A percentile compares a stretch with the other conserved stretches of the same genome.
Conservation (phyloP, 2,113 vertebrate species). For the Prunella himalayana region DNA sequence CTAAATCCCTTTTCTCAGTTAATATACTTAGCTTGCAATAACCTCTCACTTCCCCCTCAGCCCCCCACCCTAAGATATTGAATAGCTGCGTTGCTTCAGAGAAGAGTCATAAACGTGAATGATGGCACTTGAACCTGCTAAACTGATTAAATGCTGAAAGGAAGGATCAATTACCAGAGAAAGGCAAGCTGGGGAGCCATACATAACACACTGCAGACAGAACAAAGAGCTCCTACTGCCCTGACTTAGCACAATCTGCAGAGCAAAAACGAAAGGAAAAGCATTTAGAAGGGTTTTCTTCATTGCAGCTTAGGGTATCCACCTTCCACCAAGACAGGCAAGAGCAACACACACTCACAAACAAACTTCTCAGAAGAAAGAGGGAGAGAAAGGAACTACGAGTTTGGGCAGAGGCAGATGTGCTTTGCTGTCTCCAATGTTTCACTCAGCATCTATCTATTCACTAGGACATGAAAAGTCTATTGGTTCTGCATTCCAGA, state of each 20-base stretch:
- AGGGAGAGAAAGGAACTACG: neutral
- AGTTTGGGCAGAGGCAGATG: neutral
- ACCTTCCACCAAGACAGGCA: neutral
- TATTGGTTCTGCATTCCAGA: neutral
- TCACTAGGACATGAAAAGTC: neutral
- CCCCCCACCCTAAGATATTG: neutral
- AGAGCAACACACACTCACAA: neutral
- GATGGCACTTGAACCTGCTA: neutral
- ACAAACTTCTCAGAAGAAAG: neutral
- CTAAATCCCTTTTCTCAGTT: neutral
- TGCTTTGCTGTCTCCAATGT: neutral
- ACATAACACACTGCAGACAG: neutral
- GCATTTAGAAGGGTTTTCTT: neutral
- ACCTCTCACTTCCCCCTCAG: neutral
- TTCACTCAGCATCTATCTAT: neutral
- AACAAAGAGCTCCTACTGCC: neutral
- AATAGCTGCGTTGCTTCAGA: neutral
- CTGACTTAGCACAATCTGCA: too few relatives aligned
- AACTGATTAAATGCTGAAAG: slow-evolving; percentile 25
- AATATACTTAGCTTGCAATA: neutral
- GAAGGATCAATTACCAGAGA: neutral
- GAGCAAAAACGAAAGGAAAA: neutral
- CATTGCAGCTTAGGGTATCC: neutral
- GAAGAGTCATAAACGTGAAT: neutral
- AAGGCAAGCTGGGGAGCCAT: neutral